Evolutionary conservation across 2,797 vertebrate genomes (phyloP), one percentile per base, ranked within the genome.

Genomic region (Peromyscus attwateri): DNA sequence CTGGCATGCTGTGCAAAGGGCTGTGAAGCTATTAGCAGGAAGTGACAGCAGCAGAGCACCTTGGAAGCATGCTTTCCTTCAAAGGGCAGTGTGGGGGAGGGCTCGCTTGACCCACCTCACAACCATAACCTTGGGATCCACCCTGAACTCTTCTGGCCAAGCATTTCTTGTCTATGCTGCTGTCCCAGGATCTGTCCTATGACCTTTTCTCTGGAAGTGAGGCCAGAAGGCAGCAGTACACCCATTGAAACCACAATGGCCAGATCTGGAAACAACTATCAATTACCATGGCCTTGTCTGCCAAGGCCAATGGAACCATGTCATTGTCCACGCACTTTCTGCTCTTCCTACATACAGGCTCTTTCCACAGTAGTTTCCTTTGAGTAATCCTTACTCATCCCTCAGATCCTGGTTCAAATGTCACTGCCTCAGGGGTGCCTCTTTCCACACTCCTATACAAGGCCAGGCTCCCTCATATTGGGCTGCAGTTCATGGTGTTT

Each of bases 111-210:
- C 85, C 76, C 88, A 46, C 6, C 31, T 73, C 85, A 34, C 85
- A 68, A 62, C 31, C 40, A 27, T 46, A 31, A 46, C 71, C 71
- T 11, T 14, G 68, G 80, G 62, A 87, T 76, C 80, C 55, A 68
- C 4, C 62, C 68, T 70, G 21, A 79, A 8, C n/a, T 23, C 52
- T 92, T 60, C n/a, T 0, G 1, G n/a, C 29, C 31, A 92, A 70
- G 80, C 81, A 82, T 68, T 81, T 96, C 81, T 64, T 84, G 92
- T 70, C 12, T 71, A 23, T 84, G 46, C 25, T 62, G 71, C 23
- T 87, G 55, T 46, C 55, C 37, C 75, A 60, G 29, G 37, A 70
- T 55, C 27, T 89, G 46, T 84, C 55, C 52, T 25, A 46, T 1
- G 14, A 43, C 52, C n/a, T 55, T 75, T 93, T 75, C 19, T 90